A percentile compares a stretch with the other conserved stretches of the same genome.
phyloP scores from a whole-genome alignment of 1,140 invertebrate species.

The Bradysia coprophila region DNA sequence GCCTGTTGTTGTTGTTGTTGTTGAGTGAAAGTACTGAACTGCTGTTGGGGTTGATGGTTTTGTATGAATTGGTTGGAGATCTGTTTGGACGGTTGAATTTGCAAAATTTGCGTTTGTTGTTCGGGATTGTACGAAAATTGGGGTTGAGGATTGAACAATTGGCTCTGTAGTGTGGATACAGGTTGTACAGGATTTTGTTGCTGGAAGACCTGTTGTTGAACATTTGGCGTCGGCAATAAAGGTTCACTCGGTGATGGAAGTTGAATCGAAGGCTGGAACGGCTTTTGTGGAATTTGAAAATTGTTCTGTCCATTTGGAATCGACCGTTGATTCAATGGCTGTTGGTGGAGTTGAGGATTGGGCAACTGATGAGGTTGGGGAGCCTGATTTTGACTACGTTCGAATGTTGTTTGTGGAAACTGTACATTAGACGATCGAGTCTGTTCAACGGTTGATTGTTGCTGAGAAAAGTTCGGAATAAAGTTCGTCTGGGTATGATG shows the following conservation, averaged over 20 bases:
- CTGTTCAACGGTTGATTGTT: conserved; percentile 8
- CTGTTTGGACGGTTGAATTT: no score
- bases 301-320: background rate
- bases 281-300: background rate
- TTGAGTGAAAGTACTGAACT: conserved; percentile 2
- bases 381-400: conserved; percentile 25
- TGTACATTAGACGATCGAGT: conserved; percentile 5
- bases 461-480: conserved; percentile 12
- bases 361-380: conserved; percentile 20
- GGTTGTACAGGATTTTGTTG: background rate
- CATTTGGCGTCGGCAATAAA: background rate
- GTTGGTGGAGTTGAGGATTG: conserved; percentile 10
- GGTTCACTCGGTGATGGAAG: background rate
- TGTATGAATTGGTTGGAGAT: conserved; percentile 7
- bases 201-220: background rate
- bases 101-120: conserved; percentile 11
- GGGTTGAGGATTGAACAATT: background rate
- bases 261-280: background rate
- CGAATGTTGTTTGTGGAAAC: conserved; percentile 11
- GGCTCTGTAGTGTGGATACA: background rate
- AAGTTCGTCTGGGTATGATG: conserved; percentile 23
- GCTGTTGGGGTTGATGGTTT: conserved; percentile 9
- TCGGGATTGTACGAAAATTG: conserved; percentile 7
- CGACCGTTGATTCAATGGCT: conserved; percentile 10
- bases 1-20: conserved; percentile 12